Conservation (phyloP, 1,140 invertebrate genomes). For the Aphelinus certus region DNA sequence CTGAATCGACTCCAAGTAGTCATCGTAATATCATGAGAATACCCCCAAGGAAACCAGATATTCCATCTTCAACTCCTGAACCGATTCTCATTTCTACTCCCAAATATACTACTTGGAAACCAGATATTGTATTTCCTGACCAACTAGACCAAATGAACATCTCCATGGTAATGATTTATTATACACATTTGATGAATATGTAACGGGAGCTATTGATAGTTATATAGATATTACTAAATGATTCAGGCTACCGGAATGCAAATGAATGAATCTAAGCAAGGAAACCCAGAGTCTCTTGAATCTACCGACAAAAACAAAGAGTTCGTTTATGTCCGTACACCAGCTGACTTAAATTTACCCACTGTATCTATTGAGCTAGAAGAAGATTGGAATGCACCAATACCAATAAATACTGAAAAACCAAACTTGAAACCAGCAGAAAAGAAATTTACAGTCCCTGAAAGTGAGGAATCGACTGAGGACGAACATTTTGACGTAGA, state of each 20-base stretch:
- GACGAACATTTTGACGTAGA: conserved; percentile 37
- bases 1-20: conserved; percentile 21
- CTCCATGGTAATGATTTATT: conserved; percentile 22
- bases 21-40: neutral
- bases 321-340: conserved; percentile 8
- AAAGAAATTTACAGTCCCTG: conserved; percentile 23
- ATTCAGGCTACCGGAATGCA: neutral
- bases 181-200: no score
- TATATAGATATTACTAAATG: neutral
- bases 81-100: neutral
- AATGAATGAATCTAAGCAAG: neutral
- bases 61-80: neutral
- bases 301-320: conserved; percentile 25
- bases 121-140: conserved; percentile 5
- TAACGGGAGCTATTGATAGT: no score
- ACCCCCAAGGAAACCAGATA: conserved; percentile 1
- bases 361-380: conserved; percentile 46
- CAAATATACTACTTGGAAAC: conserved; percentile 14
- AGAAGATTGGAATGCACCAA: conserved; percentile 33
- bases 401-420: conserved; percentile 22
- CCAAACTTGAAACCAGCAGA: neutral
- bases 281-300: neutral
- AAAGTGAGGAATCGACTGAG: conserved; percentile 19
- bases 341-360: conserved; percentile 33
- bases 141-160: neutral